Conservation (phyloP, 1,140 invertebrate species). For the Drosophila lacertosa region DNA sequence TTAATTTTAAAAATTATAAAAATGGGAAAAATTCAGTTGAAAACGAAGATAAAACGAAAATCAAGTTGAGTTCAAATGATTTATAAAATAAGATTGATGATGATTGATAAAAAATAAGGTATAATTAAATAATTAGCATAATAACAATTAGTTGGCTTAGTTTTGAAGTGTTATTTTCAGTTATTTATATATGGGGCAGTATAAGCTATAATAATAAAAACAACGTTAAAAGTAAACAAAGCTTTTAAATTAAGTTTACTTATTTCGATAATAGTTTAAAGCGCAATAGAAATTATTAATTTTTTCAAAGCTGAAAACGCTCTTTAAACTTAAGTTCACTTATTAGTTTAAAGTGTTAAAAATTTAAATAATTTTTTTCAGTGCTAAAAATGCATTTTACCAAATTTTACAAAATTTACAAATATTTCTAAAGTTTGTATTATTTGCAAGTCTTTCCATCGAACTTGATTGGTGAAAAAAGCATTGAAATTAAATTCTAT, state of each 20-base stretch:
- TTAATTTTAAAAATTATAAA: slow-evolving; percentile 47
- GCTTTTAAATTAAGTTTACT: slow-evolving; percentile 35
- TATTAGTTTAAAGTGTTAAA: too few species aligned
- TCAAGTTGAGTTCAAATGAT: slow-evolving; percentile 35
- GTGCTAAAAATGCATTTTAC: slow-evolving; percentile 12
- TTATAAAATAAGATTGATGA: slow-evolving; percentile 36
- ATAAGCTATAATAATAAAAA: slow-evolving; percentile 27
- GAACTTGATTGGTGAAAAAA: background rate
- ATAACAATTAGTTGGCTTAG: slow-evolving; percentile 14
- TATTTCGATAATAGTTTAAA: slow-evolving; percentile 2
- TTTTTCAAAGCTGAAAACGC: background rate
- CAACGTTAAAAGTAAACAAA: slow-evolving; percentile 29
- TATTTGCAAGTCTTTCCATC: background rate
- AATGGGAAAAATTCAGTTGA: slow-evolving; percentile 34
- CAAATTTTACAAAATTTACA: too few species aligned
- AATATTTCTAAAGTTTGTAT: slow-evolving; percentile 1
- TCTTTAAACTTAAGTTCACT: too few species aligned
- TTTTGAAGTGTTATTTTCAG: slow-evolving; percentile 7
- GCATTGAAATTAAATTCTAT: background rate
- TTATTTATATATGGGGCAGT: slow-evolving; percentile 16
- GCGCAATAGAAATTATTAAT: slow-evolving; percentile 4
- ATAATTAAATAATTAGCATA: slow-evolving; percentile 36
- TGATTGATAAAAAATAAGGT: slow-evolving; percentile 10
- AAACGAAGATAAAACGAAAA: slow-evolving; percentile 14
- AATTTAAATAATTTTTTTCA: too few species aligned